A percentile compares a stretch with the other conserved stretches of the same genome.
Conservation (phyloP, 2,888 invertebrate genomes). For the Brachypterus glaber region DNA sequence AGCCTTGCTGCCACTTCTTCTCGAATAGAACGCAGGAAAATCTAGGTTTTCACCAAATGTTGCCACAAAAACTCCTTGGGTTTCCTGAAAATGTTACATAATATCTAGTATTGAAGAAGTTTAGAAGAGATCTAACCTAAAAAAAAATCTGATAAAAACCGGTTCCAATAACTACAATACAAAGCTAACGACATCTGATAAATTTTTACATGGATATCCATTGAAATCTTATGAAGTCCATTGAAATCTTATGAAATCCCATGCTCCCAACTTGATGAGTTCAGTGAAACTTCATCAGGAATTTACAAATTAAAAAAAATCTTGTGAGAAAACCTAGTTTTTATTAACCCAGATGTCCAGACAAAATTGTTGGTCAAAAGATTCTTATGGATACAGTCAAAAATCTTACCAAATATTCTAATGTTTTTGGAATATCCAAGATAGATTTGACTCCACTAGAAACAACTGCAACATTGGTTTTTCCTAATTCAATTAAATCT, state of each 20-base stretch:
- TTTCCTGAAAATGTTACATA: slow-evolving; percentile 62
- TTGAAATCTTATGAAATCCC: not conserved
- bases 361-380: no score
- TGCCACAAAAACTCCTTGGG: slow-evolving; percentile 86
- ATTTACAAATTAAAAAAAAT: no score
- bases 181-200: no score
- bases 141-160: no score
- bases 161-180: no score
- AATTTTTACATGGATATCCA: no score
- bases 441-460: slow-evolving; percentile 97
- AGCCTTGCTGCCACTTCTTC: slow-evolving; percentile 60
- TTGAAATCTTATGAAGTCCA: not conserved
- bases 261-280: no score
- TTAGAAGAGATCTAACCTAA: not conserved
- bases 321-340: no score
- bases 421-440: slow-evolving; percentile 85
- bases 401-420: slow-evolving; percentile 76
- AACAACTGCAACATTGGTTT: slow-evolving; percentile 79
- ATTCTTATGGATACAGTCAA: no score
- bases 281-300: no score
- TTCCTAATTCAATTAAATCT: slow-evolving; percentile 83
- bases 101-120: not conserved
- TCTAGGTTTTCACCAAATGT: slow-evolving; percentile 57
- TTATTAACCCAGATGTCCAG: no score
- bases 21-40: slow-evolving; percentile 93